Percentiles rank a stretch among this genome's conserved stretches.
Conservation (phyloP, 2,888 invertebrate species). For the Polymixis lichenea region DNA sequence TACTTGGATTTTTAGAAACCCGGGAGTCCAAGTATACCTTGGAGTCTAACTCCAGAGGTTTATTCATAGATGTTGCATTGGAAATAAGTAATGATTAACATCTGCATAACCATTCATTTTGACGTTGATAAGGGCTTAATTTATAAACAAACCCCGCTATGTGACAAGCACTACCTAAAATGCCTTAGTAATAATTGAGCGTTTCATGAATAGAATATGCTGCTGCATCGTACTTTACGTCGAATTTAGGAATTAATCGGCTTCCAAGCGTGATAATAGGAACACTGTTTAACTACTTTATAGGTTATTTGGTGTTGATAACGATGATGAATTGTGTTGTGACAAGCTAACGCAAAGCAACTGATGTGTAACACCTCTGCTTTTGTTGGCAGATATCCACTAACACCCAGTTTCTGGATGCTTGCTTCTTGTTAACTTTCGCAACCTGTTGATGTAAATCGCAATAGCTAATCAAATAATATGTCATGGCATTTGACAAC, state of each 20-base stretch:
- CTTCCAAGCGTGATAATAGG: background rate
- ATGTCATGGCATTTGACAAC: background rate
- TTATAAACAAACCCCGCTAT: background rate
- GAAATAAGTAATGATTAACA: background rate
- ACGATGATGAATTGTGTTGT: slow-evolving; percentile 17
- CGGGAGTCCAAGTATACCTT: background rate
- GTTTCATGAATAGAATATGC: background rate
- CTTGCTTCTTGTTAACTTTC: background rate
- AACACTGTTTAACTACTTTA: background rate
- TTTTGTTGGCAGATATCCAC: slow-evolving; percentile 30
- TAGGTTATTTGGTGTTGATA: slow-evolving; percentile 10
- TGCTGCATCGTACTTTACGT: background rate
- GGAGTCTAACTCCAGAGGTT: background rate
- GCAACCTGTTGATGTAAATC: background rate
- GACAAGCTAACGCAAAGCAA: background rate
- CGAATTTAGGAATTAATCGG: background rate
- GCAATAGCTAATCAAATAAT: background rate
- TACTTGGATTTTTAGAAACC: background rate
- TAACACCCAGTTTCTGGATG: slow-evolving; percentile 6
- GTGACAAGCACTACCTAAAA: background rate
- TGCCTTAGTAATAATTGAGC: background rate
- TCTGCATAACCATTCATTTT: too few relatives aligned
- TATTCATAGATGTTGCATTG: background rate
- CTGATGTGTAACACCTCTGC: background rate
- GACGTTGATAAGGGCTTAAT: too few relatives aligned